These are phyloP conservation scores for Rhagoletis pomonella DNA, from an alignment of 1,140 invertebrate species.

Conservation along the genomic window DNA sequence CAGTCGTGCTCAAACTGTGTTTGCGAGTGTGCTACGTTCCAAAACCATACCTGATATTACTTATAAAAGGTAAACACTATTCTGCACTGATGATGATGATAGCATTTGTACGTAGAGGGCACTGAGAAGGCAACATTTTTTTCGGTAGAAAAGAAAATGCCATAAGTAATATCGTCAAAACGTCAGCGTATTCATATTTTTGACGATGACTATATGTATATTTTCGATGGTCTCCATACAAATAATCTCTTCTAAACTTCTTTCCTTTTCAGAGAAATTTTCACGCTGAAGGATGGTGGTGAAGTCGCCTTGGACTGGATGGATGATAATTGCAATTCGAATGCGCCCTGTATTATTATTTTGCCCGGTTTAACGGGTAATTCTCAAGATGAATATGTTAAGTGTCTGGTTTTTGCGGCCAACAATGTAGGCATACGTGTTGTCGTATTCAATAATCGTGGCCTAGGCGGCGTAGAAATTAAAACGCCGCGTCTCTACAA, in stretches of 20 bases:
- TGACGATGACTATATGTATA: too few relatives aligned
- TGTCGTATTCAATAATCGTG: slow-evolving; percentile 89
- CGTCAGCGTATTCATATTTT: too few relatives aligned
- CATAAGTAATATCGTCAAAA: too few relatives aligned
- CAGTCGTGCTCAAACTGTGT: slow-evolving; percentile 85
- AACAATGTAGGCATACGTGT: slow-evolving; percentile 80
- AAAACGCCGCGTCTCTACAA: slow-evolving; percentile 90
- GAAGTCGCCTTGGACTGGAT: slow-evolving; percentile 89
- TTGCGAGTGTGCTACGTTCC: slow-evolving; percentile 83
- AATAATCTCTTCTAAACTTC: background rate
- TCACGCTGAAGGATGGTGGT: slow-evolving; percentile 87
- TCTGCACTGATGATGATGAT: background rate
- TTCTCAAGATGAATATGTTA: slow-evolving; percentile 88
- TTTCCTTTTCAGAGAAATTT: slow-evolving; percentile 80
- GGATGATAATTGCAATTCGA: slow-evolving; percentile 75
- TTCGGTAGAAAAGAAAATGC: too few relatives aligned
- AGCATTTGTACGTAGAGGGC: too few relatives aligned
- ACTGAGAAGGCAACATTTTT: too few relatives aligned
- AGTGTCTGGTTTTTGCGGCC: slow-evolving; percentile 83
- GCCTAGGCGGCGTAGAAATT: slow-evolving; percentile 83
- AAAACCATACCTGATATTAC: slow-evolving; percentile 76
- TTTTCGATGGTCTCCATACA: background rate
- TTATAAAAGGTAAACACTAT: slow-evolving; percentile 77
- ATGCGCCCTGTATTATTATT: slow-evolving; percentile 83
- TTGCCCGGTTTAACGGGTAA: slow-evolving; percentile 87